Base-by-base conservation (phyloP, 2,113 vertebrate genomes). In the Sciurus niger region DNA sequence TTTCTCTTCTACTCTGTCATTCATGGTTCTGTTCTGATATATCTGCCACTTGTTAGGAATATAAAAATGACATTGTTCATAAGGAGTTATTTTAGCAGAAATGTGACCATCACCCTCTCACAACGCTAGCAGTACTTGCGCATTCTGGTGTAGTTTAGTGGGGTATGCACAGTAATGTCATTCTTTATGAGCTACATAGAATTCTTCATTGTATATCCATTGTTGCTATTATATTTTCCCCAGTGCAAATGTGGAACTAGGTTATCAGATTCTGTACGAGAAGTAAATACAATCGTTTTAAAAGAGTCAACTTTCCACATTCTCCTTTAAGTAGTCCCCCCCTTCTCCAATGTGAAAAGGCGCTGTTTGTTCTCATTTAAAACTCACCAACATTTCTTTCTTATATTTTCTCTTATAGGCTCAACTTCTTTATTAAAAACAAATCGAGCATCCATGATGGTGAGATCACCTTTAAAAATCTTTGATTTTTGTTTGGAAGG, bases 201-300 rank as follows among this genome's bases (percentile, higher is more conserved):
- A 94, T n/a, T 93, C 55, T 73, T 55, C 74, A 76, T 63, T 79
- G 55, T 55, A 17, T 83, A 68, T 51, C 48, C 43, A 78, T 17
- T 83, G 96, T 96, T 94, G 58, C 53, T 96, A 95, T 72, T 76
- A 37, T 63, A 11, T 4, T 34, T 74, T 90, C 55, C 65, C 51
- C 65, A 85, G 67, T 25, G 55, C 53, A 95, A 91, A 86, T 70
- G 9, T 82, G 67, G 85, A 80, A 40, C 30, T 40, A 63, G 6
- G 37, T 91, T 40, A 91, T 96, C 97, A 96, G 84, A 97, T 67
- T 96, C 46, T 34, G 84, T 2, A 51, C 18, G 86, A 85, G 79
- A 94, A 96, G 78, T 32, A 94, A 96, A 95, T 67, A 17, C 24
- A 80, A 83, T 32, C 78, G 86, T 96, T 63, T 89, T 95, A 48